Percentiles rank a stretch among this genome's conserved stretches.
phyloP scores from a whole-genome alignment of 2,797 vertebrate species.

The Manis pentadactyla region DNA sequence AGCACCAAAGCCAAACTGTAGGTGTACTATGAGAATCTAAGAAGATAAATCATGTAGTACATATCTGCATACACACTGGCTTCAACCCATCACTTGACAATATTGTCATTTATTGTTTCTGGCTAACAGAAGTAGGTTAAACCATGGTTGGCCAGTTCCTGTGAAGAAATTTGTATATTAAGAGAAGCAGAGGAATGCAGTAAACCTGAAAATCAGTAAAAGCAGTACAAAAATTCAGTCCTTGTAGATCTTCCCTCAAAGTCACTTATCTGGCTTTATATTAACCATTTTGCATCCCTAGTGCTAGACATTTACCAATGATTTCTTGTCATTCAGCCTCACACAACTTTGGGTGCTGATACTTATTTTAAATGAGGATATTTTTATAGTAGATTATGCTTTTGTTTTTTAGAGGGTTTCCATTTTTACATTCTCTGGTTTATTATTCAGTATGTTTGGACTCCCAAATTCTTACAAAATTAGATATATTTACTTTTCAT shows the following conservation, averaged over 20 bases:
- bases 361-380: neutral
- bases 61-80: no score
- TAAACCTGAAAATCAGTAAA: neutral
- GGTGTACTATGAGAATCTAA: neutral
- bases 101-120: neutral
- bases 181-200: neutral
- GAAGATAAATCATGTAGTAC: neutral
- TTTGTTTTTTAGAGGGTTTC: neutral
- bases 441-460: neutral
- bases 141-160: neutral
- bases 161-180: neutral
- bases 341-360: neutral
- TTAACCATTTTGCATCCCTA: neutral
- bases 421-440: neutral
- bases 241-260: neutral
- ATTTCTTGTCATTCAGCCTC: neutral
- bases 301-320: neutral
- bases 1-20: neutral
- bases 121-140: neutral
- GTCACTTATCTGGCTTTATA: neutral
- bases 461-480: neutral
- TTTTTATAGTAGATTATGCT: neutral
- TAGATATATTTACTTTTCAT: neutral
- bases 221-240: neutral
- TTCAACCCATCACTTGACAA: neutral